A percentile compares a stretch with the other conserved stretches of the same genome.
phyloP scores from a whole-genome alignment of 2,888 invertebrate species.

The Meandrusa payeni region DNA sequence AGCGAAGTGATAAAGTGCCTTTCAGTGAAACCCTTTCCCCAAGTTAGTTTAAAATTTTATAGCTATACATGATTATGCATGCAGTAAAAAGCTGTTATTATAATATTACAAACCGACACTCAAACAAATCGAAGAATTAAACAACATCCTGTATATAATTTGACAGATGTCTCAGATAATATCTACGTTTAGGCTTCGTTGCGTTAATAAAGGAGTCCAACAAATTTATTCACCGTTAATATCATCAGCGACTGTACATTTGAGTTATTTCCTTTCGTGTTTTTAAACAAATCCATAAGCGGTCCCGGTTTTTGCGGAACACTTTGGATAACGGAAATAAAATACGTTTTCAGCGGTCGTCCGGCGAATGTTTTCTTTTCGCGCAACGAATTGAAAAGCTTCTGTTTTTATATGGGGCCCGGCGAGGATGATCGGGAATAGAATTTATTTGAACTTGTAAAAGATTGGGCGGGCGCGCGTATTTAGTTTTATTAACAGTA shows the following conservation, averaged over 20 bases:
- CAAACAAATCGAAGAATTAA: no score
- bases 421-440: conserved; percentile 7
- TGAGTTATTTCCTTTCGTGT: conserved; percentile 21
- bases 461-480: conserved; percentile 9
- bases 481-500: background rate
- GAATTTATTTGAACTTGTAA: conserved; percentile 17
- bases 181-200: background rate
- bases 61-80: no score
- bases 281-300: conserved; percentile 32
- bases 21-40: no score
- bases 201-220: background rate
- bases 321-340: conserved; percentile 37
- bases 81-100: no score
- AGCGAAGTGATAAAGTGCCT: no score
- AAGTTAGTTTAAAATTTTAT: no score
- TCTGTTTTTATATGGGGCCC: conserved; percentile 36
- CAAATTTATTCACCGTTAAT: conserved; percentile 11
- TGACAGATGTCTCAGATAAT: conserved; percentile 27
- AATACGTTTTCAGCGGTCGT: conserved; percentile 41
- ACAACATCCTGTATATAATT: no score
- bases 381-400: conserved; percentile 57
- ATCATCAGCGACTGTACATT: background rate
- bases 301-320: conserved; percentile 31
- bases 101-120: no score
- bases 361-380: conserved; percentile 54